Evolutionary conservation across 2,797 vertebrate genomes (phyloP), one percentile per base, ranked within the genome.

Genomic region (Hephaestus fuliginosus): DNA sequence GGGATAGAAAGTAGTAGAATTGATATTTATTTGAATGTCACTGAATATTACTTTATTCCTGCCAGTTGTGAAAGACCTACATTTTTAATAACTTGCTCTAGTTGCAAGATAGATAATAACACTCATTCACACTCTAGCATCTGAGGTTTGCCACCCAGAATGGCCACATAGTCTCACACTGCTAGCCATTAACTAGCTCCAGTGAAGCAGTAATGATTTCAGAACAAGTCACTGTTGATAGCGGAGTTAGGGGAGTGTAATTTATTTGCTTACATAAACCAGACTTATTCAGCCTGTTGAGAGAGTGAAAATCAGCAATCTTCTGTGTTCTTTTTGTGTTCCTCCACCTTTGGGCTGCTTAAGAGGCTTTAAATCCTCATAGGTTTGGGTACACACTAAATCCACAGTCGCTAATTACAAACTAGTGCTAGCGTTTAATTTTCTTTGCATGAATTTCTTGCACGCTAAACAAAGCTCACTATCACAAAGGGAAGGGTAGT

Each of bases 401-500:
- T 67, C 36, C n/a, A 46, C 39, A 28, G 18, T 41, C 51, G 46
- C 20, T 76, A 66, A 74, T 78, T 69, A 58, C 48, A 57, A 57
- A 64, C 69, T 17, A 20, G 11, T 12, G 25, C 13, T 80, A 2
- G 15, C 7, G 65, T 80, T 77, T 25, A 33, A 44, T 18, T 57
- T 52, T 64, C 13, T 52, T 25, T 49, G 15, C 33, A 28, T 72
- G 48, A 28, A 58, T 63, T 55, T 48, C 30, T 39, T 8, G 18
- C 20, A 48, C 48, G 22, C 33, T 46, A 22, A 57, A 30, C 60
- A 69, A 74, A 73, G 15, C 55, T 60, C 70, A 61, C n/a, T 12
- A 7, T 33, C 44, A 70, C 56, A 79, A 78, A 87, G 73, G n/a
- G 64, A 85, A 76, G 53, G 41, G 36, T 79, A 86, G 70, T 77